Evolutionary conservation across 2,888 invertebrate species (phyloP).

Genomic region (Boloria selene): DNA sequence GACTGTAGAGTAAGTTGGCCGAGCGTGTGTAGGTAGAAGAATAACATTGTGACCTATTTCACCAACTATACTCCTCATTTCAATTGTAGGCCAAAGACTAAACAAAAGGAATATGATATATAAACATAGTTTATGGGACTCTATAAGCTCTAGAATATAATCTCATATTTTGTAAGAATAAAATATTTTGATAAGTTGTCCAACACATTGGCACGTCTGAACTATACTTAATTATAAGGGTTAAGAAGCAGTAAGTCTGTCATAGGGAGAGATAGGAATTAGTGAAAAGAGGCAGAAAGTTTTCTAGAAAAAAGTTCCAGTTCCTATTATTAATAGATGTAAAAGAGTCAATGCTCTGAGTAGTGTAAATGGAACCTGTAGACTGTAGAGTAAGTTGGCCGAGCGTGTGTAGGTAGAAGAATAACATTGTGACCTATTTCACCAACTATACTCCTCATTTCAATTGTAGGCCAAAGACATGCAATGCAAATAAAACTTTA

Average conservation of each 20-base stretch:
- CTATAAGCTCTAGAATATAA: too few relatives aligned
- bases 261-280: too few relatives aligned
- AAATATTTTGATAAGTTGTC: too few relatives aligned
- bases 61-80: conserved; percentile 54
- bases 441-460: conserved; percentile 54
- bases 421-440: conserved; percentile 60
- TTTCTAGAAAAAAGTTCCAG: too few relatives aligned
- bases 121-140: too few relatives aligned
- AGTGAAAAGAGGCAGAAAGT: too few relatives aligned
- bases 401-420: conserved; percentile 28
- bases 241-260: too few relatives aligned
- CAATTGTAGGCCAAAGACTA: conserved; percentile 53
- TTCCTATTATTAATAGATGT: background rate
- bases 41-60: conserved; percentile 60
- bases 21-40: conserved; percentile 28
- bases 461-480: conserved; percentile 53
- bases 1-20: background rate
- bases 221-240: too few relatives aligned
- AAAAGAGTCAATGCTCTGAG: conserved; percentile 1
- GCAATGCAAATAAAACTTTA: conserved; percentile 30
- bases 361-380: conserved; percentile 21
- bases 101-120: too few relatives aligned
- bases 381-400: background rate
- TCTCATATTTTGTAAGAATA: too few relatives aligned
- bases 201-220: too few relatives aligned